phyloP scores from a whole-genome alignment of 2,113 vertebrate species.

The Tringa solitaria region DNA sequence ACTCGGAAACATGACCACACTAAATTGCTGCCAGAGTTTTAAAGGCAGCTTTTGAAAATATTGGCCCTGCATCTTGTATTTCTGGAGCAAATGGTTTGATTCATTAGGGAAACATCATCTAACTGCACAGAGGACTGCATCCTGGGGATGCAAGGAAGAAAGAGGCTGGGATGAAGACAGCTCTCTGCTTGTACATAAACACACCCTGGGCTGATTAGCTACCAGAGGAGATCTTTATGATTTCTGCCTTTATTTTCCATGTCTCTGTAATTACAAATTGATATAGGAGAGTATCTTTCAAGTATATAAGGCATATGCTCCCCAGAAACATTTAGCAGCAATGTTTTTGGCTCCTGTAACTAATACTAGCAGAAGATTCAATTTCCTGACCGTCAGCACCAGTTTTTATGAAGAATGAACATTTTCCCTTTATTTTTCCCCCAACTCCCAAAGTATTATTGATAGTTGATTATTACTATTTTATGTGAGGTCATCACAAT shows the following conservation, averaged over 20 bases:
- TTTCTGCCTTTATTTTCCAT: constrained; percentile 19
- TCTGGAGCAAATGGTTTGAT: constrained; percentile 37
- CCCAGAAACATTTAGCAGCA: constrained; percentile 32
- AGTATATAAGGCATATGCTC: constrained; percentile 23
- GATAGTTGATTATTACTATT: constrained; percentile 12
- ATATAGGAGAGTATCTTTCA: not conserved
- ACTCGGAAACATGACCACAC: constrained; percentile 54
- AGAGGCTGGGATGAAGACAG: not conserved
- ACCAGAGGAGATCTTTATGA: not conserved
- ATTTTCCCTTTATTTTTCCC: not conserved
- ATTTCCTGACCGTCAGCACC: constrained; percentile 36
- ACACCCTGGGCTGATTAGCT: not conserved
- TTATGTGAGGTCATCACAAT: not conserved
- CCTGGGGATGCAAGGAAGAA: not conserved
- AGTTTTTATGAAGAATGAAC: not conserved
- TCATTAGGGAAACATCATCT: constrained; percentile 17
- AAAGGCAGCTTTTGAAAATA: constrained; percentile 56
- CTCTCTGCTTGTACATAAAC: not conserved
- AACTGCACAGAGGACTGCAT: not conserved
- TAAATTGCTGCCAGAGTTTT: constrained; percentile 36
- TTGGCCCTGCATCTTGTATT: constrained; percentile 21
- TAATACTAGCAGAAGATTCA: constrained; percentile 11
- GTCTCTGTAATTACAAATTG: not conserved
- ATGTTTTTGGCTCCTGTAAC: constrained; percentile 25
- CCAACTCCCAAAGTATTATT: not conserved